These are phyloP conservation scores for Halyomorpha halys DNA, from an alignment of 1,140 invertebrate genomes.

Conservation along the genomic window DNA sequence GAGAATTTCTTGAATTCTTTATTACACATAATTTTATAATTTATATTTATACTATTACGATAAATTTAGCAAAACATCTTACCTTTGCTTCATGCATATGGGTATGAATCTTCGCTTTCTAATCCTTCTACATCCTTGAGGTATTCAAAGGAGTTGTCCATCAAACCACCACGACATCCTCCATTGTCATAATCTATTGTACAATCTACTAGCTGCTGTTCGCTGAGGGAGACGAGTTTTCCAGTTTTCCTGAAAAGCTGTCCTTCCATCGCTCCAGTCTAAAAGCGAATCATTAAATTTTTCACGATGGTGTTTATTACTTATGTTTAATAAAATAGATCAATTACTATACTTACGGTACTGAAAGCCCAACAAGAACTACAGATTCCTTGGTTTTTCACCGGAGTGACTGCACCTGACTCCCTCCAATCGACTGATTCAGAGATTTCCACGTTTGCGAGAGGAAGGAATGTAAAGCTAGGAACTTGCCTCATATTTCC, in stretches of 20 bases:
- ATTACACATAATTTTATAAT: neutral
- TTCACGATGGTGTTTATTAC: neutral
- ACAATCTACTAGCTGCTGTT: conserved; percentile 96
- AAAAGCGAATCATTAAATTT: conserved; percentile 27
- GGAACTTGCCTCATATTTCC: neutral
- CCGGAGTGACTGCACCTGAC: neutral
- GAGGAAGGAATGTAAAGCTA: neutral
- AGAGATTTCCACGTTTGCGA: neutral
- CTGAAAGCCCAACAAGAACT: no score
- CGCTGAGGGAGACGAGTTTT: conserved; percentile 78
- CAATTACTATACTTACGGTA: no score
- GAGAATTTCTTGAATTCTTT: neutral
- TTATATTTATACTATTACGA: neutral
- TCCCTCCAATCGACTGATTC: neutral
- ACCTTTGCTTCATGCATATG: conserved; percentile 47
- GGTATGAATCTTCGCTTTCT: conserved; percentile 83
- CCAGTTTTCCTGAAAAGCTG: conserved; percentile 82
- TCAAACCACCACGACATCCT: conserved; percentile 91
- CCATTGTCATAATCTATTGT: conserved; percentile 62
- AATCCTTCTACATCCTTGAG: conserved; percentile 76
- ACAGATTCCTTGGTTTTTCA: no score
- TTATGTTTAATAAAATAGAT: no score
- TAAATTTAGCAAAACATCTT: neutral
- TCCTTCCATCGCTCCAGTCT: conserved; percentile 90
- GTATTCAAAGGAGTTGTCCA: conserved; percentile 88